phyloP scores from a whole-genome alignment of 2,113 vertebrate species.

The Hippotragus niger region DNA sequence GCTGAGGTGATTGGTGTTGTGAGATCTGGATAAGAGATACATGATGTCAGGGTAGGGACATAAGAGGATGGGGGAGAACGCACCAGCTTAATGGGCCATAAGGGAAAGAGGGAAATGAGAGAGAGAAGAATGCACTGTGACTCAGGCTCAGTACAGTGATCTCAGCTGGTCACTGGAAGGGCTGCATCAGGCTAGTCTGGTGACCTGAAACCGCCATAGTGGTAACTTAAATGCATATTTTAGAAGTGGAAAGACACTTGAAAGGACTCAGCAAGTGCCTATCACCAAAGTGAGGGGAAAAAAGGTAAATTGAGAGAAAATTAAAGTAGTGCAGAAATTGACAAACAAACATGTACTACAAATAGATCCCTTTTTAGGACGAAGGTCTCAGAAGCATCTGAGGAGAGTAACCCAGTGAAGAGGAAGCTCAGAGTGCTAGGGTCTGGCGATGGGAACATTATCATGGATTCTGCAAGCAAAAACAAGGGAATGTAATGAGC shows the following conservation, averaged over 20 bases:
- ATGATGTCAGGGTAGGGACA: accelerated
- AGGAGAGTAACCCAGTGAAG: neutral
- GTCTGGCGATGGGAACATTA: neutral
- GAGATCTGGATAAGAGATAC: neutral
- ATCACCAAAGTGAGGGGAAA: neutral
- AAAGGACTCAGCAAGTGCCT: too few relatives aligned
- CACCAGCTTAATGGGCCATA: accelerated
- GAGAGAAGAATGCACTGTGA: neutral
- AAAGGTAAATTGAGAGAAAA: neutral
- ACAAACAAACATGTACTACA: too few relatives aligned
- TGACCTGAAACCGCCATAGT: neutral
- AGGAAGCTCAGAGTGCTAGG: neutral
- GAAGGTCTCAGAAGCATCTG: neutral
- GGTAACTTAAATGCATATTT: neutral
- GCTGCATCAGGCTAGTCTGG: neutral
- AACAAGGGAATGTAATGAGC: neutral
- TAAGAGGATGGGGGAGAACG: neutral
- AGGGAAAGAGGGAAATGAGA: neutral
- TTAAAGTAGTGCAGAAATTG: neutral
- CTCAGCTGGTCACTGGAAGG: neutral
- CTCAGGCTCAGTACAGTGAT: too few relatives aligned
- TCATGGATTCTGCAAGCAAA: neutral
- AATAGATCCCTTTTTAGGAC: neutral
- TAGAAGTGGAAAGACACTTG: neutral
- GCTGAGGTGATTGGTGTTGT: too few relatives aligned